Conservation (phyloP, 1,140 invertebrate genomes). For the Sarcophaga bullata region DNA sequence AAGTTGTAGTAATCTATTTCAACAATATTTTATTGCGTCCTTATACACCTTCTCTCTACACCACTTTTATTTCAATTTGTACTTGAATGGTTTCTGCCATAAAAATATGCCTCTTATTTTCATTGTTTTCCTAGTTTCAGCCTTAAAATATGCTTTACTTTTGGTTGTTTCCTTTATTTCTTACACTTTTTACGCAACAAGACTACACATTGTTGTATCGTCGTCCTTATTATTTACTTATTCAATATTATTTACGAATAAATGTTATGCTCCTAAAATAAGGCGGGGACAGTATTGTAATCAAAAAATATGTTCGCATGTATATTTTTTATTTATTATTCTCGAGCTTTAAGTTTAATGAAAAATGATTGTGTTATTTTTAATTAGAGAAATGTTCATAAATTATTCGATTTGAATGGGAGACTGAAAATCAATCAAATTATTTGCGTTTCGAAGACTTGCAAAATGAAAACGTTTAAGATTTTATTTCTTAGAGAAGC, state of each 20-base stretch:
- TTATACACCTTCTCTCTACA: too few species aligned
- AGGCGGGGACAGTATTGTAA: not conserved
- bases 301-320: not conserved
- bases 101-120: too few species aligned
- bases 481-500: not conserved
- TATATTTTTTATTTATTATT: not conserved
- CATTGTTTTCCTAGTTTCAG: too few species aligned
- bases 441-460: not conserved
- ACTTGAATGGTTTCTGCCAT: too few species aligned
- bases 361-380: not conserved
- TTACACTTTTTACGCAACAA: not conserved
- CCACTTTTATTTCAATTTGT: too few species aligned
- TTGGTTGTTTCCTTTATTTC: not conserved
- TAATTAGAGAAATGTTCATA: not conserved
- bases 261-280: too few species aligned
- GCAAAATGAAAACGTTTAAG: not conserved
- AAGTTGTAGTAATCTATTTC: too few species aligned
- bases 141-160: too few species aligned
- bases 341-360: not conserved
- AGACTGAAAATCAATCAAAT: constrained; percentile 15
- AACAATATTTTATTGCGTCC: too few species aligned
- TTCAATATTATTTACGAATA: not conserved
- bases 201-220: not conserved
- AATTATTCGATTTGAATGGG: not conserved
- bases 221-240: not conserved